phyloP scores from a whole-genome alignment of 1,140 invertebrate genomes.

The Drosophila tsacasi region DNA sequence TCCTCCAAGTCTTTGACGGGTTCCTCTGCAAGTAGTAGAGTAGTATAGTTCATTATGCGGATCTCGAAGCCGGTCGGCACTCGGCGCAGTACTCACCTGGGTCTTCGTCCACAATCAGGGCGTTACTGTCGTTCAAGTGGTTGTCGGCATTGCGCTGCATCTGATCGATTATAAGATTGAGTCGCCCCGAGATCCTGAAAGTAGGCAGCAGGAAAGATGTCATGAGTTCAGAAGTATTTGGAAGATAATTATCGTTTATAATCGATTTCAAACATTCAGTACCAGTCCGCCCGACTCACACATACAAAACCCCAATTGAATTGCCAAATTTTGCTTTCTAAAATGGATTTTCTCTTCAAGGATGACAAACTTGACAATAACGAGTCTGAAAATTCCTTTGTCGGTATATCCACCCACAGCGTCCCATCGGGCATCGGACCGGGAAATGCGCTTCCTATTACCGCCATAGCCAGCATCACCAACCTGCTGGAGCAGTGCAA shows the following conservation, averaged over 20 bases:
- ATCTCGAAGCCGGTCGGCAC: background rate
- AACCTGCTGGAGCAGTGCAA: conserved; percentile 24
- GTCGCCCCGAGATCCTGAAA: conserved; percentile 60
- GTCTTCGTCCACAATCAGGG: conserved; percentile 48
- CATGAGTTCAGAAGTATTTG: background rate
- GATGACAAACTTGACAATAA: background rate
- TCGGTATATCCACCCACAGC: background rate
- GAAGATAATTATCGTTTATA: too few relatives aligned
- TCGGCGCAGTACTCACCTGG: conserved; percentile 32
- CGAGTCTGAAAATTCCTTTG: too few relatives aligned
- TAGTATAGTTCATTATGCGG: background rate
- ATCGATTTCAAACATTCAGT: background rate
- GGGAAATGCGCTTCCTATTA: conserved; percentile 12
- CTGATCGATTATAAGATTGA: conserved; percentile 70
- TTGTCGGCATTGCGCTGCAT: conserved; percentile 62
- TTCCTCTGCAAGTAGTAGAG: conserved; percentile 24
- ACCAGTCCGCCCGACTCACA: background rate
- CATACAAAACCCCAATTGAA: background rate
- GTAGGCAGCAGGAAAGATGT: conserved; percentile 1
- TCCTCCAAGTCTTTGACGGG: background rate
- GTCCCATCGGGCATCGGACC: background rate
- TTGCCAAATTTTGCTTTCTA: conserved; percentile 1
- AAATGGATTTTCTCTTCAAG: conserved; percentile 12
- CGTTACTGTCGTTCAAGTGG: conserved; percentile 51
- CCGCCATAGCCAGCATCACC: background rate